Evolutionary conservation across 2,888 invertebrate genomes (phyloP).

Genomic region (Thereva nobilitata): DNA sequence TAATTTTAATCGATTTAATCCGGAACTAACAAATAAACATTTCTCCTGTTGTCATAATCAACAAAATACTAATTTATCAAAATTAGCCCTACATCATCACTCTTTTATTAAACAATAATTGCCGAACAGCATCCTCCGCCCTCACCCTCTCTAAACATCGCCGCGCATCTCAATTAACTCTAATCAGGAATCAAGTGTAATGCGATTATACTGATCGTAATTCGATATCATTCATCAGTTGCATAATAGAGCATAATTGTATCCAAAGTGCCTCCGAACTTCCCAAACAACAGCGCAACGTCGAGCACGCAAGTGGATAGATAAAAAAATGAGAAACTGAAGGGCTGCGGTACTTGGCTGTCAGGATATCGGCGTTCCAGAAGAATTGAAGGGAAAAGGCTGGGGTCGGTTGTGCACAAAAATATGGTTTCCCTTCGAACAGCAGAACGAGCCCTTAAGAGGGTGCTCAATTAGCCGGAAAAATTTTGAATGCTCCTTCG

Average conservation of each 20-base stretch:
- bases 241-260: constrained; percentile 43
- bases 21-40: no score
- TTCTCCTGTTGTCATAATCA: neutral
- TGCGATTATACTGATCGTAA: constrained; percentile 41
- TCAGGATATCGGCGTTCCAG: neutral
- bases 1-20: no score
- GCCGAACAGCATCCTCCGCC: neutral
- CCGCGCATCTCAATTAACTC: constrained; percentile 41
- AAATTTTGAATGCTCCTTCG: constrained; percentile 39
- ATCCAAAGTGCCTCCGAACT: constrained; percentile 36
- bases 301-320: neutral
- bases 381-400: neutral
- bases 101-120: neutral
- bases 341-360: neutral
- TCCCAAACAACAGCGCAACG: constrained; percentile 27
- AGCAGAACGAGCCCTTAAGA: constrained; percentile 47
- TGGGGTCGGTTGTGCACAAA: constrained; percentile 12
- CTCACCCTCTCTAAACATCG: constrained; percentile 15
- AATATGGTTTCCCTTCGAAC: constrained; percentile 11
- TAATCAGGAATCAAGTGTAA: constrained; percentile 42
- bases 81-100: constrained; percentile 1
- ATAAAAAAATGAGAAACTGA: neutral
- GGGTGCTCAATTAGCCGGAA: constrained; percentile 59
- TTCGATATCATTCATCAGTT: constrained; percentile 45
- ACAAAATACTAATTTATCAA: constrained; percentile 14